phyloP scores from a whole-genome alignment of 1,140 invertebrate species.

The Caerostris darwini region DNA sequence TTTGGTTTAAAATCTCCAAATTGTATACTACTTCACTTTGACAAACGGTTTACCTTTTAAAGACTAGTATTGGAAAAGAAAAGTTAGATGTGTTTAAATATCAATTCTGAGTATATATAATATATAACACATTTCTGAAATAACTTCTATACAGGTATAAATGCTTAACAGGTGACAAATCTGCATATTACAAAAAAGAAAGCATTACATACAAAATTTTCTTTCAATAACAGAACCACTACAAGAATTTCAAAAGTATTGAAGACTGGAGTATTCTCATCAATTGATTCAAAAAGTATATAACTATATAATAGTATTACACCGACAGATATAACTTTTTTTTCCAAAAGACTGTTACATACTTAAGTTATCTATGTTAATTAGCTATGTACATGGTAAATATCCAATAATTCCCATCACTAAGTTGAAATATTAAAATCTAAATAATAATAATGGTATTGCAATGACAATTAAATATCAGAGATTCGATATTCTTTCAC shows the following conservation, averaged over 20 bases:
- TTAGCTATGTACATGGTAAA: not conserved
- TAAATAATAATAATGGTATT: conserved; percentile 25
- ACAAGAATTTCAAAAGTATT: conserved; percentile 21
- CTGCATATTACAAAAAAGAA: conserved; percentile 22
- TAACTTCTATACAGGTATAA: conserved; percentile 8
- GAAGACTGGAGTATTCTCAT: not conserved
- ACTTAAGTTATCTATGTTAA: not conserved
- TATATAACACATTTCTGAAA: conserved; percentile 3
- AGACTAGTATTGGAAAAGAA: conserved; percentile 50
- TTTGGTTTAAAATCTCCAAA: conserved; percentile 60
- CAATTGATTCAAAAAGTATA: not conserved
- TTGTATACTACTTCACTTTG: conserved; percentile 55
- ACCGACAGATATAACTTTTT: not conserved
- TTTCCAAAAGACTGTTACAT: not conserved
- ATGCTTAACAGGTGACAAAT: not conserved
- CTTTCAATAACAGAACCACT: not conserved
- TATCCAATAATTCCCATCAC: conserved; percentile 15
- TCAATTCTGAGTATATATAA: not conserved
- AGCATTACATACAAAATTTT: conserved; percentile 22
- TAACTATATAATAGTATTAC: not conserved
- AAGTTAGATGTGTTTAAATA: not conserved
- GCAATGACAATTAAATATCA: not conserved
- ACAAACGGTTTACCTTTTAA: conserved; percentile 46
- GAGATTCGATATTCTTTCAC: conserved; percentile 23
- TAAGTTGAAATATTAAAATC: not conserved